Evolutionary conservation across 2,888 invertebrate genomes (phyloP).

Genomic region (Pollenia angustigena): DNA sequence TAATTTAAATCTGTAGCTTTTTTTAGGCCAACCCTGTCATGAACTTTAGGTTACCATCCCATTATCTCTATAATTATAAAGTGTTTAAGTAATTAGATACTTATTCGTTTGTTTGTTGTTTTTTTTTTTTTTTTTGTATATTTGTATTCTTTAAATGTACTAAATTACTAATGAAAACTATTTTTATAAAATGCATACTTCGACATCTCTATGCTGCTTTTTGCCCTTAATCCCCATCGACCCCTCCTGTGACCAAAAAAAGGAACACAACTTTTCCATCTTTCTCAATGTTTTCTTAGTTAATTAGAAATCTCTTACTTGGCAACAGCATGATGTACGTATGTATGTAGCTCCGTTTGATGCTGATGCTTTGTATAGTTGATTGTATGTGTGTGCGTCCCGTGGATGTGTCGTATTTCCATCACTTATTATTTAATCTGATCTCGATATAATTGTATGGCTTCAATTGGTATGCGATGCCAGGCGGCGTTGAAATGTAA

Average conservation of each 20-base stretch:
- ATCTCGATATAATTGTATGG: constrained; percentile 69
- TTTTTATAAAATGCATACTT: constrained; percentile 63
- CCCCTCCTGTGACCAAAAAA: background rate
- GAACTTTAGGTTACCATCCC: constrained; percentile 39
- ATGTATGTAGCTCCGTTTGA: background rate
- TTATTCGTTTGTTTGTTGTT: constrained; percentile 15
- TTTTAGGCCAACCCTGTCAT: background rate
- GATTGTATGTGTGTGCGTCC: background rate
- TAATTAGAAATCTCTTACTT: constrained; percentile 56
- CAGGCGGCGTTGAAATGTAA: constrained; percentile 1
- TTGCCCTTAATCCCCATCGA: no score
- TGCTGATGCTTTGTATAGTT: constrained; percentile 9
- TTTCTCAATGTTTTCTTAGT: constrained; percentile 27
- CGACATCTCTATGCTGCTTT: constrained; percentile 10
- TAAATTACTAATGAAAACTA: constrained; percentile 64
- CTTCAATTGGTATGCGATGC: constrained; percentile 51
- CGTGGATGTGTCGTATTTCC: constrained; percentile 64
- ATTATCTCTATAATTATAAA: constrained; percentile 60
- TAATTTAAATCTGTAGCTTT: background rate
- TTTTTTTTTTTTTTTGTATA: background rate
- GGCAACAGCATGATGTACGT: constrained; percentile 20
- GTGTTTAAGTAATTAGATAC: constrained; percentile 67
- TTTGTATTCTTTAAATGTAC: background rate
- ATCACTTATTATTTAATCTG: constrained; percentile 73
- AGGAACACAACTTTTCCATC: constrained; percentile 56